phyloP scores from a whole-genome alignment of 2,113 vertebrate species.

The Gobius niger region DNA sequence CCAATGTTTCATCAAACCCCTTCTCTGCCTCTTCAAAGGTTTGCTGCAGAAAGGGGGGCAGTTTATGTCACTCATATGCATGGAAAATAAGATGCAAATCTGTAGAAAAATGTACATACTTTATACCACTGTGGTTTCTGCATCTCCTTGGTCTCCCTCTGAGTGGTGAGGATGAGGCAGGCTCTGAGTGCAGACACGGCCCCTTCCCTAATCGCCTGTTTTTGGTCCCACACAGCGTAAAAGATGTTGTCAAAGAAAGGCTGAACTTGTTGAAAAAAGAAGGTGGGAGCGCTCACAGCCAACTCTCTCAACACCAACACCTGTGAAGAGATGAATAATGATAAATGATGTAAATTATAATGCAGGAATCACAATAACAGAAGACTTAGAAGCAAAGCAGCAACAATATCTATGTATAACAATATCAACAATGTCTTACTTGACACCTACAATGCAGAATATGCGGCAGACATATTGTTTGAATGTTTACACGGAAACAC shows the following conservation, averaged over 20 bases:
- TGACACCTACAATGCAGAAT: too few species aligned
- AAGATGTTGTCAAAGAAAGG: constrained; percentile 98
- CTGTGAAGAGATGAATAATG: constrained; percentile 69
- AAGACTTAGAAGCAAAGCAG: background rate
- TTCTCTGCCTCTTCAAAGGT: constrained; percentile 97
- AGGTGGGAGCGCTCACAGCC: constrained; percentile 95
- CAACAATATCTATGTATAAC: background rate
- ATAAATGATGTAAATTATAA: background rate
- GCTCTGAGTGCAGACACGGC: constrained; percentile 95
- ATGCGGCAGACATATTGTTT: too few species aligned
- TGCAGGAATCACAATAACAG: too few species aligned
- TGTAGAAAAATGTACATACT: constrained; percentile 69
- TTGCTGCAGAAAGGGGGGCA: constrained; percentile 76
- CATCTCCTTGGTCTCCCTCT: constrained; percentile 98
- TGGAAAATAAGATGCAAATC: background rate
- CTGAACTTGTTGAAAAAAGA: constrained; percentile 99
- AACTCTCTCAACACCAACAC: constrained; percentile 94
- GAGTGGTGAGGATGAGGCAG: constrained; percentile 94
- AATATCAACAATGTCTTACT: too few species aligned
- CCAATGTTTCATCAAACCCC: constrained; percentile 94
- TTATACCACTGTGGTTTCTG: constrained; percentile 99
- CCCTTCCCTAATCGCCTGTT: constrained; percentile 96
- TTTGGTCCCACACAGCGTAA: constrained; percentile 96
- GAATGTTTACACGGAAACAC: background rate
- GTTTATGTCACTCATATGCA: background rate